Evolutionary conservation across 2,113 vertebrate genomes (phyloP), one percentile per base, ranked within the genome.

Genomic region (Mus pahari): DNA sequence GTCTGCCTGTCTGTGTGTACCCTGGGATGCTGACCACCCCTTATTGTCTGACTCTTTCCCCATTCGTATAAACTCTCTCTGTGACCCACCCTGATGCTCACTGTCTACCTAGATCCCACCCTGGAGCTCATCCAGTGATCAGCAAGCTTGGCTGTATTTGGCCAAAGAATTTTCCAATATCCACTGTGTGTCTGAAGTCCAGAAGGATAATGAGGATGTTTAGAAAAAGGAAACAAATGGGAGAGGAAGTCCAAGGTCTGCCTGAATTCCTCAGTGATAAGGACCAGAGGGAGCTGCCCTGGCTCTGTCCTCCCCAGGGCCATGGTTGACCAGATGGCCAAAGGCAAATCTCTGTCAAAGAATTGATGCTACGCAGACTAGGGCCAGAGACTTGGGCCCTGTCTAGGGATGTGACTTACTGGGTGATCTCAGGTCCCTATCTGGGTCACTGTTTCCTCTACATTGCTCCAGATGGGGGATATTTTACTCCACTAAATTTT

Each of bases 171-270:
- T 95, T 96, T 95, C 86, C 82, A 83, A 6, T 42, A 82, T 42
- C 89, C 14, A 86, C 45, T 17, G 14, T 93, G 84, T 36, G 5
- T 94, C 81, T 73, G 62, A 77, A 94, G 42, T 89, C 60, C 89
- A 89, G 88, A 86, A 13, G 88, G 92, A 94, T 89, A 94, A 95
- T 88, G 86, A 97, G 96, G 92, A 97, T 98, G 96, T 97, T 98
- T 97, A 97, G 95, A 94, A 93, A 94, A 89, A 50, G 48, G 48
- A 95, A 96, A 48, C 96, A 90, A 97, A 89, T 89, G 82, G 45
- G 90, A 96, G 89, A 97, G 96, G 97, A 98, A 97, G 97, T 97
- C 91, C 94, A 96, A 97, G 96, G 96, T 95, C 90, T 92, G 92
- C 77, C 33, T 84, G 73, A 96, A 97, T 97, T 97, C 91, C 94